Base-by-base conservation (phyloP, 2,888 invertebrate species). In the Drosophila algonquin region DNA sequence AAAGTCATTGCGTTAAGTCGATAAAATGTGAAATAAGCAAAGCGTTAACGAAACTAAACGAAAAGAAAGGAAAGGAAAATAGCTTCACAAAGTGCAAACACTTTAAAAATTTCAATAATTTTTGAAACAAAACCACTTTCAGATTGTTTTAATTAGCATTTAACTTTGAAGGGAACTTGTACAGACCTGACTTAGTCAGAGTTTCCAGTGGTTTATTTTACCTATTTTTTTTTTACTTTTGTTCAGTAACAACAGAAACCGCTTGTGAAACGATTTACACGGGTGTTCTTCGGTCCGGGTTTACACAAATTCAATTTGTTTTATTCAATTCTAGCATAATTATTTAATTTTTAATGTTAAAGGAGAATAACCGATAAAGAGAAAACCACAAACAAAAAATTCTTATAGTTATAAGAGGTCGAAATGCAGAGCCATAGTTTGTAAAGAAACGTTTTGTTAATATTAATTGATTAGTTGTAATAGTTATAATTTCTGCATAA, bases 1-100 rank as follows among this genome's bases (percentile, higher is more conserved):
- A 88, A 86, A 84, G 83, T 88, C 83, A 84, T 84, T 87, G 84
- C 77, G 77, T 84, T 87, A 82, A 87, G 80, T 84, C 68, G 60
- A 73, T 68, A 65, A 57, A 62, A 58, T 9, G 45, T 32, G 30
- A 63, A 47, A 55, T 51, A 40, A 24, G 35, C 53, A 47, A 68
- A 75, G 50, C 50, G 57, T 52, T 40, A 47, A 30, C 40, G 7
- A 7, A 40, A n/a, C n/a, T 2, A 40, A 51, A 52, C 7, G 16
- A 2, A 40, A 51, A 32, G 27, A 32, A 48, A 30, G 7, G 7
- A 45, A 18, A 45, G 8, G 14, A 56, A 52, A 55, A 35, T 58
- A 21, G 60, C 68, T 79, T 80, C 67, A 62, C 61, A 68, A 69
- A 78, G 73, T 77, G 71, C 67, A 77, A 65, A 58, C 46, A 47